phyloP scores from a whole-genome alignment of 2,797 vertebrate species.

The Stomatorhinus walkeri region DNA sequence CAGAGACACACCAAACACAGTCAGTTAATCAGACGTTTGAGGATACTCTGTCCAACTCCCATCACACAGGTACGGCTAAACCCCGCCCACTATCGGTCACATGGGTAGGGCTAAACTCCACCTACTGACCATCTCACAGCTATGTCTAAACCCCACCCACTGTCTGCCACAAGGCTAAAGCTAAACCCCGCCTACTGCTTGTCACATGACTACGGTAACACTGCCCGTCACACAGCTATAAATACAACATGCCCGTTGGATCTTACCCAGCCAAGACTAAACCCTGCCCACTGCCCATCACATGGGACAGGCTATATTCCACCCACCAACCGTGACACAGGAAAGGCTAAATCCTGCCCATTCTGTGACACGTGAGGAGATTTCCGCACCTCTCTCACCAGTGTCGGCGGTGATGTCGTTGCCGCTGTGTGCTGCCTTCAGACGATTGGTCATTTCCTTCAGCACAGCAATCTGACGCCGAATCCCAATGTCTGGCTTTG shows the following conservation, averaged over 20 bases:
- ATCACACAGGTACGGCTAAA: not conserved
- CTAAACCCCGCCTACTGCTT: not conserved
- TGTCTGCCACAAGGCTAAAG: not conserved
- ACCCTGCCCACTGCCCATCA: not conserved
- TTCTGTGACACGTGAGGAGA: not conserved
- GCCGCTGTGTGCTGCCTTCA: slow-evolving; percentile 86
- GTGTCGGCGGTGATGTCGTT: slow-evolving; percentile 76
- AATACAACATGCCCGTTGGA: not conserved
- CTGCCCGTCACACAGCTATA: not conserved
- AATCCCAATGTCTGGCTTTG: slow-evolving; percentile 79
- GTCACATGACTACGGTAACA: not conserved
- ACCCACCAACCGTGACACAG: not conserved
- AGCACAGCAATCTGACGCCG: slow-evolving; percentile 83
- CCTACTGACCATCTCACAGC: not conserved
- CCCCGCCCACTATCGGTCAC: not conserved
- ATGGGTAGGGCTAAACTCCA: not conserved
- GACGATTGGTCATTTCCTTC: slow-evolving; percentile 83
- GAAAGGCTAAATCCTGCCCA: not conserved
- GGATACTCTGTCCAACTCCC: not conserved
- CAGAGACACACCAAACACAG: not conserved
- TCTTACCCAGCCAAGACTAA: not conserved
- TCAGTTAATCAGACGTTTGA: not conserved
- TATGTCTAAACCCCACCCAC: not conserved
- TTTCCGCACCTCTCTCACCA: slow-evolving; percentile 55
- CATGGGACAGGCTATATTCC: not conserved